Evolutionary conservation across 2,113 vertebrate species (phyloP), one percentile per base, ranked within the genome.

Genomic region (Stegastes partitus): DNA sequence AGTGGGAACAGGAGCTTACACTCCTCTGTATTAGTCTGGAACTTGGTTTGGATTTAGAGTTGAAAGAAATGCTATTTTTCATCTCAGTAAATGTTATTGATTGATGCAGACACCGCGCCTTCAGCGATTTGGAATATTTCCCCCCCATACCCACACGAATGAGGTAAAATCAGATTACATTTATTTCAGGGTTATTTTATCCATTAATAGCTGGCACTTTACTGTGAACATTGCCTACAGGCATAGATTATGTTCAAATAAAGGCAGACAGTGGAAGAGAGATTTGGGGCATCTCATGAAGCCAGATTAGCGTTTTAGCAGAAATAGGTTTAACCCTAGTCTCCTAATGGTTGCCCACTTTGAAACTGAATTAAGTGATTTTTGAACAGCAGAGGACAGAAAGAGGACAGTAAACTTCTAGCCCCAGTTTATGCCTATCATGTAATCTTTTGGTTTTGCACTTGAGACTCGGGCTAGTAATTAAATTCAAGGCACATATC

Each of bases 171-270:
- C 84, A 68, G 76, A 88, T 93, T 79, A 57, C 79, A 86, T 91
- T 89, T 82, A 84, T 88, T 77, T 87, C 51, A 59, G 71, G 85
- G 78, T 81, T 90, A 86, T 89, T 85, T 90, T 87, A 86, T 86
- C 69, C 83, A 86, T 85, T 92, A 90, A 90, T 74, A 83, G 72
- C 68, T 68, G 71, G 61, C 73, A 89, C 79, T 90, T 88, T 85
- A 34, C 83, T 81, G 74, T 81, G 75, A 77, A 83, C 62, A 63
- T 42, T 42, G 87, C 89, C 89, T 64, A 59, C 65, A 82, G 90
- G 81, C 77, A 70, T 45, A 81, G 77, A 89, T 86, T 82, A 73
- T 77, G 77, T 79, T 84, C 45, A 85, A 81, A 86, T 86, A 82
- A 84, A 86, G 79, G 71, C 84, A 86, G 69, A 83, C 74, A 83